phyloP scores from a whole-genome alignment of 2,113 vertebrate species.

The Carassius auratus region DNA sequence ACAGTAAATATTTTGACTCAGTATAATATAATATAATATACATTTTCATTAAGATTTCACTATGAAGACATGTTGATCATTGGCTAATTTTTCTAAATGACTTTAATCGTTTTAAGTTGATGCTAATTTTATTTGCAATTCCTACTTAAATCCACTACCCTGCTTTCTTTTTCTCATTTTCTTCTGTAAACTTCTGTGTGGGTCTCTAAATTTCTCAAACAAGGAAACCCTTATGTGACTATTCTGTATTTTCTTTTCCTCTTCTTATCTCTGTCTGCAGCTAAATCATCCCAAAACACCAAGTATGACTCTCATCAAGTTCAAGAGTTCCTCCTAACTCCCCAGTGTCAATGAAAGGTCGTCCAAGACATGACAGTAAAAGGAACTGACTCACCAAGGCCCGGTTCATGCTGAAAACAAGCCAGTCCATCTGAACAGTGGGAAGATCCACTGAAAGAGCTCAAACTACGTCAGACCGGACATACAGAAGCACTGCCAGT shows the following conservation, averaged over 20 bases:
- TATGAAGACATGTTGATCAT: too few species aligned
- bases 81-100: too few species aligned
- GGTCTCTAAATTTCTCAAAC: not conserved
- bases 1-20: too few species aligned
- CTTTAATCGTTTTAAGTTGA: too few species aligned
- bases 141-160: too few species aligned
- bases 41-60: too few species aligned
- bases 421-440: conserved; percentile 30
- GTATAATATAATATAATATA: too few species aligned
- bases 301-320: conserved; percentile 16
- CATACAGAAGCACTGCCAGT: conserved; percentile 18
- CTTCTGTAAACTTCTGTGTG: not conserved
- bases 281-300: conserved; percentile 34
- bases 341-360: conserved; percentile 33
- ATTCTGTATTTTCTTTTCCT: not conserved
- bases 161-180: not conserved
- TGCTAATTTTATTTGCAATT: too few species aligned
- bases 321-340: conserved; percentile 23
- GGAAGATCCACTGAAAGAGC: conserved; percentile 1
- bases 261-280: conserved; percentile 15
- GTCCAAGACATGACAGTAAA: not conserved
- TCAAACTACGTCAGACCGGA: conserved; percentile 1
- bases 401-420: not conserved
- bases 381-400: conserved; percentile 25
- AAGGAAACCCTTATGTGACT: not conserved